Evolutionary conservation across 2,888 invertebrate genomes (phyloP).

Genomic region (Cephalotes varians): DNA sequence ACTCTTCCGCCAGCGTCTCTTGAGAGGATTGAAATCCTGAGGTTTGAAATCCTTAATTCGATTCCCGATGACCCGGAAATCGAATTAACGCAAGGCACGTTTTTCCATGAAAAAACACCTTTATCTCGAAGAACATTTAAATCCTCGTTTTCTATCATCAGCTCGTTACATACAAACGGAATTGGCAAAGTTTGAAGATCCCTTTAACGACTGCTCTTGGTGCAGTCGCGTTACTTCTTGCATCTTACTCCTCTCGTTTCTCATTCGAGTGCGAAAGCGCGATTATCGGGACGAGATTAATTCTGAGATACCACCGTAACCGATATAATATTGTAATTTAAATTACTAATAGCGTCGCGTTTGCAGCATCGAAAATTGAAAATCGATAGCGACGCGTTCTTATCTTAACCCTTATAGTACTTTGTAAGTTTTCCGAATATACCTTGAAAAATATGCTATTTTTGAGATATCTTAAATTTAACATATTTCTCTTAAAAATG

Average conservation of each 20-base stretch:
- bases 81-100: neutral
- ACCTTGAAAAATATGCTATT: too few relatives aligned
- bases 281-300: neutral
- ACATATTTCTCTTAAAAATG: too few relatives aligned
- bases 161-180: neutral
- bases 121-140: neutral
- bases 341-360: neutral
- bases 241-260: neutral
- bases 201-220: slow-evolving; percentile 5
- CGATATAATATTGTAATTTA: neutral
- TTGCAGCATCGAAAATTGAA: neutral
- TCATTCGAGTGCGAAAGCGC: neutral
- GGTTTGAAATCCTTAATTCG: too few relatives aligned
- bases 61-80: neutral
- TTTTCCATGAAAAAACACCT: neutral
- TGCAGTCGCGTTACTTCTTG: neutral
- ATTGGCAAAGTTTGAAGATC: neutral
- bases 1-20: neutral
- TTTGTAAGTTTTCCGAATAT: too few relatives aligned
- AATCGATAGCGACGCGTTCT: neutral
- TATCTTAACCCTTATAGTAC: too few relatives aligned
- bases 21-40: neutral
- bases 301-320: neutral
- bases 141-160: neutral
- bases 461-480: too few relatives aligned